phyloP scores from a whole-genome alignment of 2,888 invertebrate species.

The Drosophila gaucha region DNA sequence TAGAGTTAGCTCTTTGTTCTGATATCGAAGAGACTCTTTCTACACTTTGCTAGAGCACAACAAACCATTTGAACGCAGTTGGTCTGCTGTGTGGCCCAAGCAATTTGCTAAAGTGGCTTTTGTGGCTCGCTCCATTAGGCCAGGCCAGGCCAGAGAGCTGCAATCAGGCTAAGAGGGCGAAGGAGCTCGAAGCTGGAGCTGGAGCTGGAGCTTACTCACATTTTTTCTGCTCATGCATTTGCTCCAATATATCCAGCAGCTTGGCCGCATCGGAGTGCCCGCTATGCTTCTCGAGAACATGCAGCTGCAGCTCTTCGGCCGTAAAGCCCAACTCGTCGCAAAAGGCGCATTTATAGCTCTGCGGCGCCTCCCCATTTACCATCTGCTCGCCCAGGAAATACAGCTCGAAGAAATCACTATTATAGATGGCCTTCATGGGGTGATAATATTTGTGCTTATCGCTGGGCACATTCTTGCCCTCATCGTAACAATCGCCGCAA shows the following conservation, averaged over 20 bases:
- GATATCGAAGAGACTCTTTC: neutral
- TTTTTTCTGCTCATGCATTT: slow-evolving; percentile 28
- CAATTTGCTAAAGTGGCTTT: slow-evolving; percentile 66
- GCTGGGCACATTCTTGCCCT: slow-evolving; percentile 22
- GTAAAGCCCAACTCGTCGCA: slow-evolving; percentile 49
- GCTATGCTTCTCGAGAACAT: slow-evolving; percentile 39
- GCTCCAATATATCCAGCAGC: slow-evolving; percentile 41
- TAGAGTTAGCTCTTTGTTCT: neutral
- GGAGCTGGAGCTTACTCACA: slow-evolving; percentile 40
- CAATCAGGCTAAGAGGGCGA: slow-evolving; percentile 23
- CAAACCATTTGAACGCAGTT: neutral
- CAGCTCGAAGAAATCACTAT: slow-evolving; percentile 29
- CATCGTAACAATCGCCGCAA: slow-evolving; percentile 48
- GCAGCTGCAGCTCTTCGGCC: slow-evolving; percentile 35
- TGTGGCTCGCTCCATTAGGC: slow-evolving; percentile 16
- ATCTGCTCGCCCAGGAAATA: slow-evolving; percentile 53
- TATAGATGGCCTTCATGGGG: slow-evolving; percentile 63
- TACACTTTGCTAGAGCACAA: neutral
- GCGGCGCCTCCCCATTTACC: slow-evolving; percentile 54
- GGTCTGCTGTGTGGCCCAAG: slow-evolving; percentile 10
- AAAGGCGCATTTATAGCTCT: slow-evolving; percentile 52
- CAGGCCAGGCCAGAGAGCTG: no score
- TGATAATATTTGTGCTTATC: slow-evolving; percentile 56
- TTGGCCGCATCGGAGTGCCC: slow-evolving; percentile 40
- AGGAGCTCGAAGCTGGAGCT: neutral